Evolutionary conservation across 2,888 invertebrate genomes (phyloP), one percentile per base, ranked within the genome.

Genomic region (Brassicogethes aeneus): DNA sequence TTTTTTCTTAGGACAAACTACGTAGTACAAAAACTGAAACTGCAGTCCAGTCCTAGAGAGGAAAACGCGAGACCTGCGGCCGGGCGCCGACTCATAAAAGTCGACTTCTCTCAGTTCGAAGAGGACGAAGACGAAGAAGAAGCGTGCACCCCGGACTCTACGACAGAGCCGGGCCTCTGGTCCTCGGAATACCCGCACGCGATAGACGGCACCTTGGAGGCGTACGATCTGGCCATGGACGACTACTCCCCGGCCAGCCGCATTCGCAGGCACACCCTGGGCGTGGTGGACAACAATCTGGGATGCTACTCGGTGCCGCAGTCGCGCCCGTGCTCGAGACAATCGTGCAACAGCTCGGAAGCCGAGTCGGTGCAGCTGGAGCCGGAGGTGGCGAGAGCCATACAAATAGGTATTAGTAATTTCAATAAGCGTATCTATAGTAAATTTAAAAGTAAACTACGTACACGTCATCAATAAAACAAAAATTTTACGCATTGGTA

Each of bases 211-310:
- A 47, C 52, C 8, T 76, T 86, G 56, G 87, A 88, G 80, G 86
- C 85, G 34, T 88, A 88, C 62, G 89, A 89, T 69, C 69, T 89
- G 65, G 88, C 88, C 45, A 85, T 86, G 34, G 85, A 86, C 61
- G 82, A 85, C 60, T 83, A 84, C 41, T 80, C 82, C 34, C 73
- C 83, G 41, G 75, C 82, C 37, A 40, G 80, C 76, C 34, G 80
- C 79, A 70, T 74, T 79, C 39, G 80, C 79, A 42, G 87, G 81
- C 67, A 84, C 75, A 45, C 75, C 77, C 13, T 80, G 77, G 51
- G 78, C 79, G 44, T 75, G 66, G 50, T 50, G 35, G 49, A 53
- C 35, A 17, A 15, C 12, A 71, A 63, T 49, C 34, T 54, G 7
- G 62, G 61, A 15, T 58, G 60, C 46, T 59, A 61, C 42, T 82